These are phyloP conservation scores for Euura lappo DNA, from an alignment of 1,140 invertebrate species.

Conservation along the genomic window DNA sequence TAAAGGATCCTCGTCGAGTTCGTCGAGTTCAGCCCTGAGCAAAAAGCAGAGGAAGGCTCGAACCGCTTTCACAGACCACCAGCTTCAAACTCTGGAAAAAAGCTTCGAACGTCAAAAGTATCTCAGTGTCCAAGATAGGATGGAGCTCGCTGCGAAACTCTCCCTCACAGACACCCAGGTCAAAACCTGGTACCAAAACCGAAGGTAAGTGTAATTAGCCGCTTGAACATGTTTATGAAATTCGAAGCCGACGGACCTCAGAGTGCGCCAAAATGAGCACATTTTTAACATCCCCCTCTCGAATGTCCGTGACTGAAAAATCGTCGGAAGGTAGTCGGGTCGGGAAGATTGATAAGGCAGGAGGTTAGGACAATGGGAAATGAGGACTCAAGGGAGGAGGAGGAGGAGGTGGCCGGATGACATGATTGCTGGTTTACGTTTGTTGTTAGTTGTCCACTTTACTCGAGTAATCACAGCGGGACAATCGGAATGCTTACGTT, in stretches of 20 bases:
- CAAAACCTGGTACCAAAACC: constrained; percentile 99
- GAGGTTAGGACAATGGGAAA: neutral
- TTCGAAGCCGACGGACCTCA: too few relatives aligned
- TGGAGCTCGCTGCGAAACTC: constrained; percentile 96
- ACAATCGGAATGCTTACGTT: neutral
- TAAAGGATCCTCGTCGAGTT: constrained; percentile 57
- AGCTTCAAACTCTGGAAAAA: constrained; percentile 95
- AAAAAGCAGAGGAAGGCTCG: constrained; percentile 98
- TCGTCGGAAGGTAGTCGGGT: too few relatives aligned
- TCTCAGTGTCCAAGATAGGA: constrained; percentile 96
- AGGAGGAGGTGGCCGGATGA: neutral
- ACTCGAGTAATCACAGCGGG: neutral
- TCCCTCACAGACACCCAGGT: constrained; percentile 98
- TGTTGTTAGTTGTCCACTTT: constrained; percentile 1
- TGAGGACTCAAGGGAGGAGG: neutral
- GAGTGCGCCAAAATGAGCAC: too few relatives aligned
- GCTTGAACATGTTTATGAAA: too few relatives aligned
- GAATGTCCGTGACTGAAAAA: too few relatives aligned
- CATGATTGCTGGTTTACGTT: neutral
- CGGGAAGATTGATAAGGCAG: neutral
- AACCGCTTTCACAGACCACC: constrained; percentile 98
- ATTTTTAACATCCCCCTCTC: too few relatives aligned
- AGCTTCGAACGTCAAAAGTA: constrained; percentile 99
- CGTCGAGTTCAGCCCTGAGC: constrained; percentile 64
- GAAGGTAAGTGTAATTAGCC: constrained; percentile 74